Evolutionary conservation across 2,888 invertebrate genomes (phyloP), one percentile per base, ranked within the genome.

Genomic region (Heliconius aoede): DNA sequence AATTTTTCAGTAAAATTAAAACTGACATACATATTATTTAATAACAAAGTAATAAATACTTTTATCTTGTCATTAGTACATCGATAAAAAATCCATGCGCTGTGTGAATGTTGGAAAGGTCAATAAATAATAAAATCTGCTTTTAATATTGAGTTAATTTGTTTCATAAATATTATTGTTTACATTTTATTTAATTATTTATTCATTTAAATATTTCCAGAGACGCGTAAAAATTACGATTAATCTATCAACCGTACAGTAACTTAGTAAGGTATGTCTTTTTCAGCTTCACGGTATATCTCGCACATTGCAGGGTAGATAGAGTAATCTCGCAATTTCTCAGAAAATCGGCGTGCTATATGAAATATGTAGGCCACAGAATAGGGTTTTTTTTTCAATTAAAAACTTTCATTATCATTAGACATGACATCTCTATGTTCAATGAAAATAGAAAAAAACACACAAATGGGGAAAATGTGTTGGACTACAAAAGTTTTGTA

Each of bases 21-120:
- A 46, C 7, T 46, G 61, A 21, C 8, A 32, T 32, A 64, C 18
- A 64, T 21, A 24, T 32, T 3, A 4, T 30, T 21, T 8, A 30
- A 21, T 21, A 32, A 64, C 62, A 64, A 32, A 64, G n/a, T 21
- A 21, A 21, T 28, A 26, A 68, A 68, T 46, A 46, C 4, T n/a
- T 24, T 46, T 68, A 68, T 68, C 46, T 46, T 28, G 40, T 9
- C 46, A 68, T 46, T 51, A 51, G 46, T 68, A 46, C 46, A 68
- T 51, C 5, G 68, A 68, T 68, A 68, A 68, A 26, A 21, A 28
- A 24, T 65, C 5, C 46, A 68, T 24, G 40, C 46, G 28, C 46
- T 46, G 28, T 46, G 46, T 46, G 28, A 68, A 68, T 68, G 46
- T 68, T 46, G 40, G 18, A 28, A 21, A 51, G 21, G 28, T 68